Evolutionary conservation across 2,888 invertebrate genomes (phyloP), one percentile per base, ranked within the genome.

Genomic region (Scaptodrosophila latifasciaeformis): DNA sequence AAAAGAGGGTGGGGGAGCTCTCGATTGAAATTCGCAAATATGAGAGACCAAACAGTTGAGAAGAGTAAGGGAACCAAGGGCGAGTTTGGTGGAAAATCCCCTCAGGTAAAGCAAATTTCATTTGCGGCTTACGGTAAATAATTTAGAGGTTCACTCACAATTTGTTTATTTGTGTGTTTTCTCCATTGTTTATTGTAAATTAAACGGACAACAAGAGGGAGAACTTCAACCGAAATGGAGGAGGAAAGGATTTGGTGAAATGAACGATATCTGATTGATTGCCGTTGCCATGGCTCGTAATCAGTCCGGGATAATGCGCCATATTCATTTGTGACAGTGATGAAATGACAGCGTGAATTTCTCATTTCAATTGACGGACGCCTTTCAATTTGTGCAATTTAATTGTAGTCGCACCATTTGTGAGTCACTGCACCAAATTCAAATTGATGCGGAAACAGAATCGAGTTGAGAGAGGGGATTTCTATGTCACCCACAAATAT

Each of bases 51-150:
- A n/a, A n/a, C n/a, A n/a, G n/a, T n/a, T n/a, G n/a, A 39, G n/a
- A 19, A n/a, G 7, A 39, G 19, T 27, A 27, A 9, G 27, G 5
- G 27, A 27, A 27, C 9, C 5, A 9, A 27, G 5, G 27, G 27
- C 27, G 5, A 39, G 2, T 9, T n/a, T n/a, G n/a, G n/a, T n/a
- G n/a, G n/a, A n/a, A n/a, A n/a, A n/a, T 3, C 6, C 13, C 12
- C 34, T 6, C 5, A 9, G n/a, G 7, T 34, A 31, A 46, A 49
- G 9, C 30, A 44, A 48, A 39, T 44, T 62, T 35, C 45, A 63
- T 54, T 63, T 58, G 58, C 6, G 62, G 58, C 12, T 34, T 37
- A 27, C 12, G 45, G 51, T 54, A 63, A 63, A 63, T 63, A 62
- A 58, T 62, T 58, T 49, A 54, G 35, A 31, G 10, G 13, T 34